A percentile compares a stretch with the other conserved stretches of the same genome.
phyloP scores from a whole-genome alignment of 2,113 vertebrate genomes.

The Ptyas mucosa region DNA sequence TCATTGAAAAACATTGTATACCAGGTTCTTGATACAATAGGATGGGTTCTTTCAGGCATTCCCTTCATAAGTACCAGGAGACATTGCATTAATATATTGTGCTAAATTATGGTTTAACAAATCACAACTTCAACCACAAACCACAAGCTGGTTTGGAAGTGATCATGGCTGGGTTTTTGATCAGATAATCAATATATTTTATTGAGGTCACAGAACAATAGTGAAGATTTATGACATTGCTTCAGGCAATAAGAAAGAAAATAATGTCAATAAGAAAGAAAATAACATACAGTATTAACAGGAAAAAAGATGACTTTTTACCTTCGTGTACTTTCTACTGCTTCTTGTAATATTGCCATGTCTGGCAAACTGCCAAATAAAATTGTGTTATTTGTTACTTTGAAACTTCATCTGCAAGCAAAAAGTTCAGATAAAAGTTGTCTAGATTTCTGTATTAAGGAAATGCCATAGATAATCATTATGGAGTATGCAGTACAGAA shows the following conservation, averaged over 20 bases:
- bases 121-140: neutral
- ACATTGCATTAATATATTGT: neutral
- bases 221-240: neutral
- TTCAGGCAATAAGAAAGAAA: neutral
- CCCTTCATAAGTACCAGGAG: neutral
- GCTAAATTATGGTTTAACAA: neutral
- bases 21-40: neutral
- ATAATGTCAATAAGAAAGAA: neutral
- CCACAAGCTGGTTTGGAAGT: neutral
- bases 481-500: neutral
- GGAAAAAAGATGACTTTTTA: neutral
- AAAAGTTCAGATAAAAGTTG: neutral
- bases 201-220: neutral
- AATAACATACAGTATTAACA: neutral
- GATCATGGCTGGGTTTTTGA: neutral
- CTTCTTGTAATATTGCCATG: neutral
- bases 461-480: neutral
- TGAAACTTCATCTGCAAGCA: neutral
- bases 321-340: neutral
- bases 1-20: neutral
- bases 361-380: neutral
- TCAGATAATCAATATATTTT: neutral
- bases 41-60: neutral
- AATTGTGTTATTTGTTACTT: neutral
- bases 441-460: neutral